A percentile compares a stretch with the other conserved stretches of the same genome.
These are phyloP conservation scores for Willowsia nigromaculata DNA, from an alignment of 2,888 invertebrate genomes.

Conservation along the genomic window DNA sequence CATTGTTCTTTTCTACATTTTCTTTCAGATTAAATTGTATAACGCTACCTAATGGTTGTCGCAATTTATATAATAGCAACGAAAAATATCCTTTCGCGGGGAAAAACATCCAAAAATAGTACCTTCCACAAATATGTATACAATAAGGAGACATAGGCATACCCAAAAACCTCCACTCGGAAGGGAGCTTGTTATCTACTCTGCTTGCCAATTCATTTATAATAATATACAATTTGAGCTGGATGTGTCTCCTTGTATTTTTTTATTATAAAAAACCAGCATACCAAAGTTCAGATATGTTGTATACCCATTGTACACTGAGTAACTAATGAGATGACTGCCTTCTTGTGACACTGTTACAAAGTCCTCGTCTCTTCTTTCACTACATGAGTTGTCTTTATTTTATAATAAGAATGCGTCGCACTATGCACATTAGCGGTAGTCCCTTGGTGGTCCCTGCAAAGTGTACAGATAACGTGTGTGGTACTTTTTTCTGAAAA, in stretches of 20 bases:
- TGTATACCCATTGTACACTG: background rate
- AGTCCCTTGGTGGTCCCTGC: no score
- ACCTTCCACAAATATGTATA: background rate
- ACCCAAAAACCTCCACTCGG: background rate
- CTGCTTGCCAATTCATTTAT: background rate
- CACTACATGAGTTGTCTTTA: conserved; percentile 7
- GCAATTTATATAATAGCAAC: conserved; percentile 11
- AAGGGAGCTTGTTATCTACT: background rate
- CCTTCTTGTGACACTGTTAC: conserved; percentile 61
- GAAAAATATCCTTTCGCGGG: background rate
- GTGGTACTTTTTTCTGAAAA: conserved; percentile 5
- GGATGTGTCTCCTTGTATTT: background rate
- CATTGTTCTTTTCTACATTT: background rate
- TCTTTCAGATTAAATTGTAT: background rate
- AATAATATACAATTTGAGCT: background rate
- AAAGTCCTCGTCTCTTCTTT: conserved; percentile 24
- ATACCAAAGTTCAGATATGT: no score
- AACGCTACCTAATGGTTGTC: background rate
- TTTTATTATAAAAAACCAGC: no score
- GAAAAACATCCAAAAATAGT: background rate
- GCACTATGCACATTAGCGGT: no score
- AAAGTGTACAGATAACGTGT: conserved; percentile 17
- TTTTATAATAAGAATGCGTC: background rate
- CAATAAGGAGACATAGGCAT: background rate
- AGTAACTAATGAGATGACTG: conserved; percentile 65